Conservation (phyloP, 2,797 vertebrate species). For the Pangasius larnaudii region DNA sequence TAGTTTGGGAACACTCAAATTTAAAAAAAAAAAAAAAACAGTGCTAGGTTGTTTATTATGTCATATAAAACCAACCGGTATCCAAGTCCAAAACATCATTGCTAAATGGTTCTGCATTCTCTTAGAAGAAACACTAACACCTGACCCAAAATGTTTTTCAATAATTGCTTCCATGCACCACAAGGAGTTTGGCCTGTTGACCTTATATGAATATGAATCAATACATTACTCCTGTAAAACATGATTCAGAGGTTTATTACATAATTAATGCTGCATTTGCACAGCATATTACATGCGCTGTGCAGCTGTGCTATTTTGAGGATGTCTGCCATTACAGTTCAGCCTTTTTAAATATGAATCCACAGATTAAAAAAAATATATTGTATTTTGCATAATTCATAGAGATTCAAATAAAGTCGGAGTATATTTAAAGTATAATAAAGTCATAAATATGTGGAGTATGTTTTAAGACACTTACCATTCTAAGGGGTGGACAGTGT, state of each 20-base stretch:
- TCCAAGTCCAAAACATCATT: not conserved
- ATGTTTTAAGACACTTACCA: not conserved
- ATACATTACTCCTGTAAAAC: constrained; percentile 9
- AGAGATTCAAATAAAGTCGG: not conserved
- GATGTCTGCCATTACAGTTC: not conserved
- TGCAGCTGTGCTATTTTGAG: not conserved
- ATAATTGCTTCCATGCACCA: not conserved
- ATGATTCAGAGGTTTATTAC: not conserved
- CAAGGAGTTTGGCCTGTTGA: constrained; percentile 16
- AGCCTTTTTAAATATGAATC: not conserved
- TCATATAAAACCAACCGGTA: not conserved
- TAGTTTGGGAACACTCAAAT: not conserved
- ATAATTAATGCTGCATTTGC: constrained; percentile 2
- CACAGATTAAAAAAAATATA: not conserved
- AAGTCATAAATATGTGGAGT: not conserved
- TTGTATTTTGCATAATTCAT: not conserved
- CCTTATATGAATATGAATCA: constrained; percentile 7
- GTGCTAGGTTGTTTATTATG: too few relatives aligned
- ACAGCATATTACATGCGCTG: not conserved
- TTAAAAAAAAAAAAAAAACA: not conserved
- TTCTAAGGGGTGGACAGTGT: not conserved
- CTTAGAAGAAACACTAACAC: not conserved
- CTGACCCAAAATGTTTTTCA: not conserved
- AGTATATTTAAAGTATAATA: too few relatives aligned
- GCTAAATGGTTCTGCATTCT: not conserved